A percentile compares a stretch with the other conserved stretches of the same genome.
phyloP scores from a whole-genome alignment of 2,797 vertebrate genomes.

The Phyllotis vaccarum region DNA sequence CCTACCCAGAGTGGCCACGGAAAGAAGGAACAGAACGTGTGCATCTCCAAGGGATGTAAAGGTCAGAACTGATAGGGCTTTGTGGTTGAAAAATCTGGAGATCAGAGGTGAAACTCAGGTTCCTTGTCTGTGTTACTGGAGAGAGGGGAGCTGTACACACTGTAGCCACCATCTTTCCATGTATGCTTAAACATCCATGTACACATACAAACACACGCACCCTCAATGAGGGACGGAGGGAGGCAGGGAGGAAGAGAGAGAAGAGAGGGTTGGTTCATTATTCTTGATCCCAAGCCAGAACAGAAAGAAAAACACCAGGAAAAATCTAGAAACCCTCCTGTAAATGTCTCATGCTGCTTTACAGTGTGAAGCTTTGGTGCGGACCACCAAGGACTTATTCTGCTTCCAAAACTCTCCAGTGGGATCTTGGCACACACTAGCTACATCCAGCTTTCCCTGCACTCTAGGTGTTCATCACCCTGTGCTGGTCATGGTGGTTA shows the following conservation, averaged over 20 bases:
- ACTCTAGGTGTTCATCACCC: not conserved
- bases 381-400: not conserved
- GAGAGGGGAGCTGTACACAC: not conserved
- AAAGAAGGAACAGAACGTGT: not conserved
- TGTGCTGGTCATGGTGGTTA: not conserved
- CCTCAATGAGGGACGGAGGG: too few species aligned
- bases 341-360: not conserved
- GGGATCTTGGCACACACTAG: not conserved
- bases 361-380: not conserved
- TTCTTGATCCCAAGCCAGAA: not conserved
- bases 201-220: not conserved
- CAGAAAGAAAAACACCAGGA: not conserved
- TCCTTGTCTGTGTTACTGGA: not conserved
- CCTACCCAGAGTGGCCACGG: not conserved
- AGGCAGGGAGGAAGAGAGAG: not conserved
- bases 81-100: not conserved
- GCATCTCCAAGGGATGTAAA: not conserved
- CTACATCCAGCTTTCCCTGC: too few species aligned
- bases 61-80: not conserved
- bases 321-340: not conserved
- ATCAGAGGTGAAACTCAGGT: not conserved
- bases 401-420: not conserved
- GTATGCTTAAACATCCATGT: rapidly evolving
- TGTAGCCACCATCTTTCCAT: not conserved
- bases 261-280: not conserved